Conservation (phyloP, 1,140 invertebrate species). For the Caenorhabditis latens region DNA sequence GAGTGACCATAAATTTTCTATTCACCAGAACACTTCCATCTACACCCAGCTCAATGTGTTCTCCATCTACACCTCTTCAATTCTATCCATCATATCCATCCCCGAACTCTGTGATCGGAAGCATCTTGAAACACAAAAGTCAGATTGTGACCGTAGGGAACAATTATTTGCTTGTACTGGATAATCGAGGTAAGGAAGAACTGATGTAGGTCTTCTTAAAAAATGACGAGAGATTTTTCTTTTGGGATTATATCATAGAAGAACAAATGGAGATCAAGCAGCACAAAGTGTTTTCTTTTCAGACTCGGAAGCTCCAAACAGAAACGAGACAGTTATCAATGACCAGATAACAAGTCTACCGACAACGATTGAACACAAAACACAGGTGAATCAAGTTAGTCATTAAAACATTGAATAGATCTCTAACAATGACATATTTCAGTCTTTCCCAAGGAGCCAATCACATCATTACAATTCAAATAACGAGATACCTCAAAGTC, state of each 20-base stretch:
- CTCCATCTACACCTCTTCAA: not conserved
- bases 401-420: not conserved
- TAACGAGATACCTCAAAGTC: not conserved
- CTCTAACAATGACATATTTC: not conserved
- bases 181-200: conserved; percentile 24
- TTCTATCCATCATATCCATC: conserved; percentile 39
- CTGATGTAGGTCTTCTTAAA: not conserved
- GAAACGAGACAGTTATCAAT: conserved; percentile 10
- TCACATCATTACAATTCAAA: conserved; percentile 10
- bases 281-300: not conserved
- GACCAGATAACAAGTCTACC: not conserved
- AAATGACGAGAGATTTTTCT: not conserved
- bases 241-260: not conserved
- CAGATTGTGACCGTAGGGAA: conserved; percentile 31
- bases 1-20: too few relatives aligned
- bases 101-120: conserved; percentile 30
- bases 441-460: not conserved
- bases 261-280: conserved; percentile 5
- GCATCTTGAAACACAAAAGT: not conserved
- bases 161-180: conserved; percentile 34
- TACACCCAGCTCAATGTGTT: not conserved
- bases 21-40: not conserved
- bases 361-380: not conserved
- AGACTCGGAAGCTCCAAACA: conserved; percentile 8
- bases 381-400: not conserved